Evolutionary conservation across 2,797 vertebrate genomes (phyloP), one percentile per base, ranked within the genome.

Genomic region (Anguilla pacifica): DNA sequence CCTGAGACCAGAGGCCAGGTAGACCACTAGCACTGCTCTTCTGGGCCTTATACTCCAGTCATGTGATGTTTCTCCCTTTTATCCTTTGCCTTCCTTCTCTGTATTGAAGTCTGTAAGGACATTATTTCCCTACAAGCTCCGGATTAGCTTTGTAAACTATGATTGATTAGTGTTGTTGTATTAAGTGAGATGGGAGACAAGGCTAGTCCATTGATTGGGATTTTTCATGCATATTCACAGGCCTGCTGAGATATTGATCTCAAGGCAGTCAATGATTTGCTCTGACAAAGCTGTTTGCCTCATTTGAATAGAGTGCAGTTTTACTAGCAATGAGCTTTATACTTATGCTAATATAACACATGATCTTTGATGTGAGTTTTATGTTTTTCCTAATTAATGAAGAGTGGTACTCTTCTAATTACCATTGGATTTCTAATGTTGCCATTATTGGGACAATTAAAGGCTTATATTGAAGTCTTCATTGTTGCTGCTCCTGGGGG

Each of bases 401-500:
- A 74, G 70, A 31, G 10, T 11, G 31, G n/a, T 22, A 22, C 0
- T 39, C 5, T 22, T 43, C 22, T 81, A 46, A 22, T 81, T 9
- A 5, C 77, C 77, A 81, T 46, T 81, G 39, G 43, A 17, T 81
- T 17, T 46, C 31, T 25, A 51, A 82, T 49, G 43, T 82, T 82
- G 46, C 43, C 25, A 43, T 82, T 82, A 51, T 49, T 82, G 49
- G 46, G 43, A 82, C 46, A 82, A 77, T 82, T 81, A 25, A 51
- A 77, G 35, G n/a, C 31, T 74, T 11, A 15, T 3, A 74, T 74
- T 74, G 11, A 74, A 74, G 70, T 19, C 70, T 74, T 74, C 46
- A 11, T 82, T n/a, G 19, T 46, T 77, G 31, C 72, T 39, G 72
- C 25, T n/a, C 79, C 79, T n/a, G 79, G 79, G 79, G 79, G 79